Conservation (phyloP, 2,113 vertebrate species). For the Passer montanus region DNA sequence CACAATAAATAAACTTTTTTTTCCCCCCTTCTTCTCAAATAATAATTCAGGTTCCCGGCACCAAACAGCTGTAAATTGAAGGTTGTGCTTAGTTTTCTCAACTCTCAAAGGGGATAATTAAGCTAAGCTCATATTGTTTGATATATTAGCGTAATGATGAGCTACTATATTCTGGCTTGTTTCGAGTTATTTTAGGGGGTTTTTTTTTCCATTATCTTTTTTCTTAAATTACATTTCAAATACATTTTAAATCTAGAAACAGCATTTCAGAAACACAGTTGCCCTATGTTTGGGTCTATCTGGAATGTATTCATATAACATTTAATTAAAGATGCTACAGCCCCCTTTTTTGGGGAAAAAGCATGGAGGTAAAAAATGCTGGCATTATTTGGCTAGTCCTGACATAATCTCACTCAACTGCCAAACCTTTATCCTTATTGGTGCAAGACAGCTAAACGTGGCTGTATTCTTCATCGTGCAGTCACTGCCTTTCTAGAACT, state of each 20-base stretch:
- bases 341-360: constrained; percentile 19
- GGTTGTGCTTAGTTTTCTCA: constrained; percentile 84
- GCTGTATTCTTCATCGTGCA: not conserved
- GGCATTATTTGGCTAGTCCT: constrained; percentile 57
- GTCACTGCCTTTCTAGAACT: constrained; percentile 60
- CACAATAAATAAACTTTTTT: constrained; percentile 87
- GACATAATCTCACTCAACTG: constrained; percentile 60
- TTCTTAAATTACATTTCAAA: constrained; percentile 77
- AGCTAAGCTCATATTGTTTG: constrained; percentile 87
- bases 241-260: constrained; percentile 75
- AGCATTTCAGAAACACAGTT: constrained; percentile 69
- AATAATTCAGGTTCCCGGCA: constrained; percentile 83
- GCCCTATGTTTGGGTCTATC: constrained; percentile 76
- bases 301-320: constrained; percentile 79
- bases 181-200: constrained; percentile 74
- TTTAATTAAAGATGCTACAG: constrained; percentile 77
- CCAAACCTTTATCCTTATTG: constrained; percentile 61
- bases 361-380: constrained; percentile 56
- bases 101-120: constrained; percentile 90
- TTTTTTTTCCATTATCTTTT: constrained; percentile 73
- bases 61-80: constrained; percentile 89
- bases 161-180: constrained; percentile 79
- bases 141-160: constrained; percentile 89
- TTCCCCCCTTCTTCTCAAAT: constrained; percentile 70
- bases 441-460: constrained; percentile 44